A percentile compares a stretch with the other conserved stretches of the same genome.
phyloP scores from a whole-genome alignment of 2,888 invertebrate species.

The Phalangium opilio region DNA sequence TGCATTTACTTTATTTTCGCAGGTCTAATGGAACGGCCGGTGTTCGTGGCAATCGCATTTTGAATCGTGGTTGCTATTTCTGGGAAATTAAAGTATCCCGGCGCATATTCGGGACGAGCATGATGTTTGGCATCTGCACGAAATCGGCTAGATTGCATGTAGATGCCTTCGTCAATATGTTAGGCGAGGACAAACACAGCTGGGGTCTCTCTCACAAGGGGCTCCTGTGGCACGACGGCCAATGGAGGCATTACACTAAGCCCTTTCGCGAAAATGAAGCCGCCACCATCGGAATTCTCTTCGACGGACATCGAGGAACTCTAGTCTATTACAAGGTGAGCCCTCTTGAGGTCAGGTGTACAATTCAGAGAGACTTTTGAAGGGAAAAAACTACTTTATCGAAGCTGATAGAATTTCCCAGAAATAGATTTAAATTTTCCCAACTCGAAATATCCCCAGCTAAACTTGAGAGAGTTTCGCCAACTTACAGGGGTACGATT shows the following conservation, averaged over 20 bases:
- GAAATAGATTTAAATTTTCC: too few species aligned
- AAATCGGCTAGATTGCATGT: conserved; percentile 43
- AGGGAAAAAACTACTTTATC: too few species aligned
- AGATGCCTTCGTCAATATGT: conserved; percentile 49
- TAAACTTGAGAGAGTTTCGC: too few species aligned
- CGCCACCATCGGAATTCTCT: conserved; percentile 49
- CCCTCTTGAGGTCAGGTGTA: too few species aligned
- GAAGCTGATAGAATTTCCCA: too few species aligned
- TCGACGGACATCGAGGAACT: conserved; percentile 51
- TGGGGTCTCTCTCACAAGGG: conserved; percentile 63
- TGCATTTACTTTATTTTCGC: too few species aligned
- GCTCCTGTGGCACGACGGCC: conserved; percentile 48
- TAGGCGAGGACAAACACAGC: conserved; percentile 51
- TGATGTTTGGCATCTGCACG: conserved; percentile 58
- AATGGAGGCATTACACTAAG: conserved; percentile 45
- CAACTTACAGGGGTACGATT: too few species aligned
- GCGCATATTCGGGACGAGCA: conserved; percentile 53
- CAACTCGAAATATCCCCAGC: too few species aligned
- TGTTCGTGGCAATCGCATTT: conserved; percentile 45
- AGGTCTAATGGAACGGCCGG: conserved; percentile 48
- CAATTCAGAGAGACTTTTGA: too few species aligned
- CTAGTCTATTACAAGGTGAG: conserved; percentile 47
- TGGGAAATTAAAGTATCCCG: conserved; percentile 39
- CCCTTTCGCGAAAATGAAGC: conserved; percentile 53
- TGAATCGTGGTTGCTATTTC: conserved; percentile 41